Base-by-base conservation (phyloP, 2,888 invertebrate genomes). In the Hemithea aestivaria region DNA sequence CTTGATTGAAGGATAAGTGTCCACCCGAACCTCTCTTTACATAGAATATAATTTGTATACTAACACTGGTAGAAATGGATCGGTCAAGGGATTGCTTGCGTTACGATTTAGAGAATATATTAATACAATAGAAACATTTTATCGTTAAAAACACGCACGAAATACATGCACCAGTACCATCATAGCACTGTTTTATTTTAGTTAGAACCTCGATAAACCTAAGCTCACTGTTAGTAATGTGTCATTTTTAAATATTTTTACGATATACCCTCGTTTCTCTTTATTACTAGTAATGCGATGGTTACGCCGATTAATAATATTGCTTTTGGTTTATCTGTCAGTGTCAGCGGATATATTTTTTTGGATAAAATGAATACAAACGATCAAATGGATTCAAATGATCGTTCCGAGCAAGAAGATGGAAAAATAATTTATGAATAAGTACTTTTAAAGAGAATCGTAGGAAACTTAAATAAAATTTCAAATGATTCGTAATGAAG, bases 101-200 rank as follows among this genome's bases (percentile, higher is more conserved):
- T 62, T 66, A 73, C 31, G 60, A 43, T 44, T 58, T 67, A 35
- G 66, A 58, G 54, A 75, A 78, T 54, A 79, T 56, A 54, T 78
- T 77, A 31, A 75, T 51, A 62, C 74, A 76, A 68, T 43, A 74
- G 55, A 49, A 58, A 73, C 74, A 81, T 77, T 51, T 76, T 80
- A 72, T 55, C 54, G 55, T 69, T 70, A 48, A 74, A 59, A 54
- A 69, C 63, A 71, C 74, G 65, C 65, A 75, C 63, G 60, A 80
- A 51, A 64, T 41, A 72, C 84, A 83, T 82, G 84, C 85, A 79
- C 65, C 72, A 78, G 84, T 84, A 79, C 65, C 72, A 78, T 66
- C 73, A 80, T 80, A 49, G 24, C 21, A 28, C 12, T 27, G 9
- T 25, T 20, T 24, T 30, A 23, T n/a, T 58, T 65, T 40, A 45